phyloP scores from a whole-genome alignment of 2,888 invertebrate species.

The Mechanitis mazaeus region DNA sequence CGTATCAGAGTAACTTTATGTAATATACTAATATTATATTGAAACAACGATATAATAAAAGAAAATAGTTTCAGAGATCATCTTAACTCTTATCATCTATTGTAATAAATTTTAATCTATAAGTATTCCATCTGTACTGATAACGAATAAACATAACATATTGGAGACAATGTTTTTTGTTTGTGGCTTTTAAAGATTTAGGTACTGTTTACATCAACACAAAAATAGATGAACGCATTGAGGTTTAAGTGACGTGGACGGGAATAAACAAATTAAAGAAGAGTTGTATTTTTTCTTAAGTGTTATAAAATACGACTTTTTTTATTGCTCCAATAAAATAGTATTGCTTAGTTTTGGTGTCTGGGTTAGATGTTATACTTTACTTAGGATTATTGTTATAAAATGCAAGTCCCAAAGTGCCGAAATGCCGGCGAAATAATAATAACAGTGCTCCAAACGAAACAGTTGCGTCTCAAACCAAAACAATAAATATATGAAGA shows the following conservation, averaged over 20 bases:
- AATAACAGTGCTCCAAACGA: not conserved
- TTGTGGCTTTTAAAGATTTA: too few relatives aligned
- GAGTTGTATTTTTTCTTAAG: slow-evolving; percentile 11
- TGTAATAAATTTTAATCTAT: too few relatives aligned
- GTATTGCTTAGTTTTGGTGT: not conserved
- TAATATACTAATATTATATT: too few relatives aligned
- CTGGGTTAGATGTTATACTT: not conserved
- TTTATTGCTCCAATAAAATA: slow-evolving; percentile 16
- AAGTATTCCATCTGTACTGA: too few relatives aligned
- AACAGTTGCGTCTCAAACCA: not conserved
- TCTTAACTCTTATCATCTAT: too few relatives aligned
- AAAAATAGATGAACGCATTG: slow-evolving; percentile 19
- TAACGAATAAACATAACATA: too few relatives aligned
- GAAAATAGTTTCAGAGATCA: too few relatives aligned
- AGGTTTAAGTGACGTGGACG: slow-evolving; percentile 7
- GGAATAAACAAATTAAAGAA: slow-evolving; percentile 18
- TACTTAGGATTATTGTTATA: too few relatives aligned
- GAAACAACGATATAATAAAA: too few relatives aligned
- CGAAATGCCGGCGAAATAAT: too few relatives aligned
- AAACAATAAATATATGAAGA: not conserved
- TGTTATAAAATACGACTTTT: slow-evolving; percentile 12
- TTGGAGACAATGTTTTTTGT: too few relatives aligned
- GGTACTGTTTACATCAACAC: slow-evolving; percentile 17
- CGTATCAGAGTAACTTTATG: too few relatives aligned
- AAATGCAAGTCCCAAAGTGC: not conserved